Conservation (phyloP, 2,797 vertebrate species). For the Petrocephalus schoutedeni region DNA sequence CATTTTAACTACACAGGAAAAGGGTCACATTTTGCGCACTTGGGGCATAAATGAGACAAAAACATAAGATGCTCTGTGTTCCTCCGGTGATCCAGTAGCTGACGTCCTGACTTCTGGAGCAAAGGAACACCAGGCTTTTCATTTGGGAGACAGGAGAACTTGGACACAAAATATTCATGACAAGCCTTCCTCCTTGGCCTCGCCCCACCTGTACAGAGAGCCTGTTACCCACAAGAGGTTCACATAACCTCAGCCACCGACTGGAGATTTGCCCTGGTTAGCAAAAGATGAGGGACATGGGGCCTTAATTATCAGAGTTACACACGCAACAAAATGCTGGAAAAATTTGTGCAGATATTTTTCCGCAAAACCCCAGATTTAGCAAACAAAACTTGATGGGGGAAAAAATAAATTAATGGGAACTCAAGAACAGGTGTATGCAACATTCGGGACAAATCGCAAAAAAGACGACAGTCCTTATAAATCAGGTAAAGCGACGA, state of each 20-base stretch:
- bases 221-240: slow-evolving; percentile 39
- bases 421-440: background rate
- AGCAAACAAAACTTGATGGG: background rate
- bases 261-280: slow-evolving; percentile 29
- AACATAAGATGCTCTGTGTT: background rate
- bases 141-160: background rate
- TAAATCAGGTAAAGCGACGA: background rate
- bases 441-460: background rate
- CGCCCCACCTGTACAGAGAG: background rate
- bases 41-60: background rate
- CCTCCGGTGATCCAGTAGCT: background rate
- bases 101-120: background rate
- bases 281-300: background rate
- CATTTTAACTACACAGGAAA: slow-evolving; percentile 2
- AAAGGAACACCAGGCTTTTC: background rate
- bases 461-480: background rate
- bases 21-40: background rate
- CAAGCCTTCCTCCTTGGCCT: background rate
- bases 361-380: background rate
- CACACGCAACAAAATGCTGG: background rate
- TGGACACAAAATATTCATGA: background rate
- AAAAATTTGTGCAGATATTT: background rate
- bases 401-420: background rate
- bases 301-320: background rate
- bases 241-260: slow-evolving; percentile 59